Percentiles rank a stretch among this genome's conserved stretches.
Conservation (phyloP, 2,113 vertebrate species). For the Struthio camelus region DNA sequence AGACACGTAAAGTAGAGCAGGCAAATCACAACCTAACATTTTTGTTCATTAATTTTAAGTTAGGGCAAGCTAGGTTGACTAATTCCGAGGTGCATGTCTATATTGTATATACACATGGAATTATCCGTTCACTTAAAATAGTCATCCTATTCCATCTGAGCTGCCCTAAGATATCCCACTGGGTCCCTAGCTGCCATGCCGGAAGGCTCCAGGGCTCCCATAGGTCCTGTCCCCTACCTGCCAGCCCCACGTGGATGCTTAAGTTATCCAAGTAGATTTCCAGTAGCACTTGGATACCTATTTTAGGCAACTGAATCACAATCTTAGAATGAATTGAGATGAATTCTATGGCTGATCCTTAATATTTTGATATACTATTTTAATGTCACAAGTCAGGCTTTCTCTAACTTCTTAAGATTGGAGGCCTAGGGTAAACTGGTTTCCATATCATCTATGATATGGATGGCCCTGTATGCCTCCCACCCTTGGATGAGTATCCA, state of each 20-base stretch:
- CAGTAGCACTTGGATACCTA: not conserved
- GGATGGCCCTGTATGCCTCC: not conserved
- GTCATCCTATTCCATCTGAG: not conserved
- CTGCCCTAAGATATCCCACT: not conserved
- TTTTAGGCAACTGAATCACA: not conserved
- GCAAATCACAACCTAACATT: not conserved
- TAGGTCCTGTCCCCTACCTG: not conserved
- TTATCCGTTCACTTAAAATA: not conserved
- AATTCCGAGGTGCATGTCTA: not conserved
- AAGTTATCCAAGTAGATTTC: not conserved
- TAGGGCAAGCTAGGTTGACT: not conserved
- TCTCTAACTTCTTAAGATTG: not conserved
- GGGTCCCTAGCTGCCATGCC: not conserved
- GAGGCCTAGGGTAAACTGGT: not conserved
- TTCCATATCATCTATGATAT: not conserved
- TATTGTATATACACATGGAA: not conserved
- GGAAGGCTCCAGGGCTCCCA: not conserved
- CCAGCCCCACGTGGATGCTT: not conserved
- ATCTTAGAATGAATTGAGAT: not conserved
- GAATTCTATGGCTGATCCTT: not conserved
- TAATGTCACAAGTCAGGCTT: not conserved
- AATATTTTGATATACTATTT: not conserved
- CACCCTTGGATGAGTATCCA: not conserved
- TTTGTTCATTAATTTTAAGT: not conserved
- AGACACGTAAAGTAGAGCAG: not conserved